A percentile compares a stretch with the other conserved stretches of the same genome.
Evolutionary conservation across 2,888 invertebrate species (phyloP).

Genomic region (Gisinianus flammeolus): DNA sequence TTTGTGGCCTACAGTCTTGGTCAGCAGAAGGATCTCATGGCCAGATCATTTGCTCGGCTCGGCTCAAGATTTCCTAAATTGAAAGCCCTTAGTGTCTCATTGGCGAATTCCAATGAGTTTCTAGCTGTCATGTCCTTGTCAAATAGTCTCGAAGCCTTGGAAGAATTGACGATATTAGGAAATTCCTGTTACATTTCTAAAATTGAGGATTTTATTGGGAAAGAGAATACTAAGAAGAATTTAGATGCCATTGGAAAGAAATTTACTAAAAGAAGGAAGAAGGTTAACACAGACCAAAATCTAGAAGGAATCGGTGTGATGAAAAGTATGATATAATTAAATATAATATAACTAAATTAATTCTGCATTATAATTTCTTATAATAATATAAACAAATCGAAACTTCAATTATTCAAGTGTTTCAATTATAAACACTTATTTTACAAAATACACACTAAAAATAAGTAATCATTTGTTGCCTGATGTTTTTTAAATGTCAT

Average conservation of each 20-base stretch:
- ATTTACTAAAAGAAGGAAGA: background rate
- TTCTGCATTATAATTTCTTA: too few relatives aligned
- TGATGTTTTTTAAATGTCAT: too few relatives aligned
- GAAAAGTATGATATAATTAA: background rate
- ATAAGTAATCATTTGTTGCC: too few relatives aligned
- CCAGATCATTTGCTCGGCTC: background rate
- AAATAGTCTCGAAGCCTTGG: background rate
- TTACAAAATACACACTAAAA: too few relatives aligned
- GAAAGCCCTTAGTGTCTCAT: background rate
- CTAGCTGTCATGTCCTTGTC: background rate
- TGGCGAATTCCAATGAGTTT: background rate
- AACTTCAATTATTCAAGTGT: too few relatives aligned
- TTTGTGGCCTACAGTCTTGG: background rate
- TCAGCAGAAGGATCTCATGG: background rate
- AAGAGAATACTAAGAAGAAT: background rate
- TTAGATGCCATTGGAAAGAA: background rate
- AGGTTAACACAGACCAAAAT: too few relatives aligned
- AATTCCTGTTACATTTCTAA: background rate
- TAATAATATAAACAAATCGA: too few relatives aligned
- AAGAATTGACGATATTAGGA: background rate
- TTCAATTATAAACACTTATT: too few relatives aligned
- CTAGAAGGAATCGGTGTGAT: background rate
- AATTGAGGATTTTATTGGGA: background rate
- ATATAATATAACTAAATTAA: too few relatives aligned
- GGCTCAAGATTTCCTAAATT: background rate